Conservation (phyloP, 2,113 vertebrate genomes). For the Rutilus rutilus region DNA sequence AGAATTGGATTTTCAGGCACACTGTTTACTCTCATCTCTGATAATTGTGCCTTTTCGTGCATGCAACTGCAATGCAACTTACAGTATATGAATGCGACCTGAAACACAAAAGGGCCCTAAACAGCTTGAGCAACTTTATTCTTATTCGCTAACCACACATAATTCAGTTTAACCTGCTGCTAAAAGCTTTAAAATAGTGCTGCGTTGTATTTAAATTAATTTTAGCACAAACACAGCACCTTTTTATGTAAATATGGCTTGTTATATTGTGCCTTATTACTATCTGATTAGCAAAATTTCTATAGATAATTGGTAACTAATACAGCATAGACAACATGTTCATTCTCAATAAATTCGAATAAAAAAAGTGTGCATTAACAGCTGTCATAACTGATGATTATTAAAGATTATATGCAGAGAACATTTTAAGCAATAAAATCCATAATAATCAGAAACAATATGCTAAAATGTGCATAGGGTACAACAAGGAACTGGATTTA, state of each 20-base stretch:
- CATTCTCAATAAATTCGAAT: too few species aligned
- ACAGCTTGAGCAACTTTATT: not conserved
- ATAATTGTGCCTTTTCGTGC: not conserved
- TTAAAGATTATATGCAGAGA: not conserved
- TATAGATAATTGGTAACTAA: too few species aligned
- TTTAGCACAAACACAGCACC: too few species aligned
- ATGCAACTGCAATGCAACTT: not conserved
- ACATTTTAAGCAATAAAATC: not conserved
- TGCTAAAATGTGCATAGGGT: not conserved
- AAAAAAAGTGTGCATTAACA: not conserved
- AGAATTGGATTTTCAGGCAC: slow-evolving; percentile 46
- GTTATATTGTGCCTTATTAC: too few species aligned
- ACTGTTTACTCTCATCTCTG: slow-evolving; percentile 32
- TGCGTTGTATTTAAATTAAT: too few species aligned
- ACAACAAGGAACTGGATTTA: not conserved
- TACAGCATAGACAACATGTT: too few species aligned
- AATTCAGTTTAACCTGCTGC: not conserved
- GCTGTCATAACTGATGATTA: not conserved
- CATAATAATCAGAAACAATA: not conserved
- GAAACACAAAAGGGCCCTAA: not conserved
- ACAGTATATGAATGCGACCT: not conserved
- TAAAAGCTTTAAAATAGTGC: not conserved
- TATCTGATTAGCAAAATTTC: too few species aligned
- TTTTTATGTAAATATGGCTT: too few species aligned
- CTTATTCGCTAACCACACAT: too few species aligned